Conservation (phyloP, 2,888 invertebrate genomes). For the Drosophila anomelani region DNA sequence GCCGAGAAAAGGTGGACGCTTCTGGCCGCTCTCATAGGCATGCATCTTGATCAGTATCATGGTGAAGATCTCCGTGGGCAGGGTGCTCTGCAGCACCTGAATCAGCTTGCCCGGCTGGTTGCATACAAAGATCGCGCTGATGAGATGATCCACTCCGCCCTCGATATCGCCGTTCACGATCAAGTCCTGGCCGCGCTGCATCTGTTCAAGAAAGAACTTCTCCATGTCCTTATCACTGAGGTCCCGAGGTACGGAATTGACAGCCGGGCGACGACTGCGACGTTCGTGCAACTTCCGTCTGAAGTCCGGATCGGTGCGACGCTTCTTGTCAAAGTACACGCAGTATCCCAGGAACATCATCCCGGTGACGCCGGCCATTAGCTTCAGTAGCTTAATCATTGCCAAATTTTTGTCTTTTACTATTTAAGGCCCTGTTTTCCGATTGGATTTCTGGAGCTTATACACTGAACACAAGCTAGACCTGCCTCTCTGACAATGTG, state of each 20-base stretch:
- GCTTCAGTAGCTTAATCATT: slow-evolving; percentile 36
- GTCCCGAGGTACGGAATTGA: background rate
- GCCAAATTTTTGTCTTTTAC: slow-evolving; percentile 11
- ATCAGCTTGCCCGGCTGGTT: slow-evolving; percentile 88
- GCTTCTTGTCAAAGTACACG: slow-evolving; percentile 97
- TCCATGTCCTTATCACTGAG: slow-evolving; percentile 39
- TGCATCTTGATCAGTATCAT: slow-evolving; percentile 89
- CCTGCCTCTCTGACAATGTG: background rate
- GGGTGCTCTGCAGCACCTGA: slow-evolving; percentile 92
- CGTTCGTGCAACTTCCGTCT: slow-evolving; percentile 97
- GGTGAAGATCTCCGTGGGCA: slow-evolving; percentile 97
- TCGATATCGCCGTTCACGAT: slow-evolving; percentile 93
- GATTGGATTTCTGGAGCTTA: background rate
- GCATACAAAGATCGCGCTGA: slow-evolving; percentile 97
- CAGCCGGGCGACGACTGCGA: slow-evolving; percentile 31
- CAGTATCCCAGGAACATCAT: slow-evolving; percentile 96
- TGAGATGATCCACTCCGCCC: slow-evolving; percentile 96
- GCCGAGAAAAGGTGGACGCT: slow-evolving; percentile 3
- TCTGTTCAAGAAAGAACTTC: slow-evolving; percentile 87
- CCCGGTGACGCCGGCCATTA: slow-evolving; percentile 94
- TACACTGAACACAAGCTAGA: slow-evolving; percentile 1
- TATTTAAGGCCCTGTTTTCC: background rate
- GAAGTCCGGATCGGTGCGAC: slow-evolving; percentile 96
- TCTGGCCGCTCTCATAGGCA: slow-evolving; percentile 53
- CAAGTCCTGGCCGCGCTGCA: slow-evolving; percentile 96